These are phyloP conservation scores for Lordiphosa mommai DNA, from an alignment of 1,140 invertebrate species.

Conservation along the genomic window DNA sequence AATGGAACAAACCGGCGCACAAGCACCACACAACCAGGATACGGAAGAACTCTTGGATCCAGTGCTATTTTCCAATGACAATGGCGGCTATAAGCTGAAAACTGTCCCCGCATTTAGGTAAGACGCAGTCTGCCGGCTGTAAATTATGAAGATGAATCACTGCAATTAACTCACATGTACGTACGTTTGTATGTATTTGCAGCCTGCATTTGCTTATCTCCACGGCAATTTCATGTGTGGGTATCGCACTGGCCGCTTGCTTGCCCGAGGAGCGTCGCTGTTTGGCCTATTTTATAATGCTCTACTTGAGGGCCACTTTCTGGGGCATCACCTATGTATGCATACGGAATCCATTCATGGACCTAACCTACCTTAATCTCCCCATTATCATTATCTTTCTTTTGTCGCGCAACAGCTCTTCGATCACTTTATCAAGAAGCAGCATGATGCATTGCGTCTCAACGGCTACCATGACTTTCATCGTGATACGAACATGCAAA, in stretches of 20 bases:
- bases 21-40: slow-evolving; percentile 24
- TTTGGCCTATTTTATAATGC: slow-evolving; percentile 84
- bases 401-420: slow-evolving; percentile 78
- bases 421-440: slow-evolving; percentile 82
- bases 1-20: slow-evolving; percentile 35
- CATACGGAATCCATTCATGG: slow-evolving; percentile 16
- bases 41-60: slow-evolving; percentile 53
- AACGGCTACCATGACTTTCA: slow-evolving; percentile 86
- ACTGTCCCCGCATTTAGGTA: slow-evolving; percentile 78
- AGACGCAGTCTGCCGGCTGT: slow-evolving; percentile 20
- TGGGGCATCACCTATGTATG: slow-evolving; percentile 83
- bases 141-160: slow-evolving; percentile 36
- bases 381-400: too few species aligned
- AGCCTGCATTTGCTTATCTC: slow-evolving; percentile 81
- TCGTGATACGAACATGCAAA: slow-evolving; percentile 82
- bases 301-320: slow-evolving; percentile 83
- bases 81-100: slow-evolving; percentile 64
- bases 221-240: slow-evolving; percentile 82
- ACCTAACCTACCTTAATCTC: slow-evolving; percentile 32
- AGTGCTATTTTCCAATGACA: slow-evolving; percentile 46
- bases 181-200: background rate
- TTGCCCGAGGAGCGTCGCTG: slow-evolving; percentile 83
- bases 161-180: slow-evolving; percentile 21
- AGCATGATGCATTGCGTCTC: slow-evolving; percentile 82
- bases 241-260: slow-evolving; percentile 81